Conservation (phyloP, 2,797 vertebrate genomes). For the Intellagama lesueurii region DNA sequence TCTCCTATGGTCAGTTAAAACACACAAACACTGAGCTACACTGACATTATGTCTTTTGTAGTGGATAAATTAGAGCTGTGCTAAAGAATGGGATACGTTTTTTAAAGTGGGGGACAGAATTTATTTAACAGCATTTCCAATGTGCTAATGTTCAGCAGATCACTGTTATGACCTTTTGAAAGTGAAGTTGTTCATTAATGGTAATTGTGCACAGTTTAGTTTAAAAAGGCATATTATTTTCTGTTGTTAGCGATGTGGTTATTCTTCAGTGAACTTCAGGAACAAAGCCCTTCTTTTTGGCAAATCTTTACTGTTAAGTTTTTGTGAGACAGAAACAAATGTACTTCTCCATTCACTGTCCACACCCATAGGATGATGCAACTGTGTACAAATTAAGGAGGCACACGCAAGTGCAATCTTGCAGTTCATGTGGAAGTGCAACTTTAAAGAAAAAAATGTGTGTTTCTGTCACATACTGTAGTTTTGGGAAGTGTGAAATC, state of each 20-base stretch:
- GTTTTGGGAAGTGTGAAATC: neutral
- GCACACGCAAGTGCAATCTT: neutral
- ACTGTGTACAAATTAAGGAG: neutral
- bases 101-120: neutral
- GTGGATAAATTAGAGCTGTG: neutral
- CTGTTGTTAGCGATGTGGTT: too few relatives aligned
- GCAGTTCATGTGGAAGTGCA: neutral
- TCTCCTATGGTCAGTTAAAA: neutral
- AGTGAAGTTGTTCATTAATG: neutral
- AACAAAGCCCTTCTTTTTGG: neutral
- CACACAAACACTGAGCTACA: neutral
- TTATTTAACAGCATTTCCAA: neutral
- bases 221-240: neutral
- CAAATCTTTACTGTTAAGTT: neutral
- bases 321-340: neutral
- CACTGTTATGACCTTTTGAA: neutral
- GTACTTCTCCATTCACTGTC: neutral
- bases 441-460: neutral
- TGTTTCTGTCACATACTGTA: neutral
- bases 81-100: neutral
- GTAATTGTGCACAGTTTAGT: neutral
- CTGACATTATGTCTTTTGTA: neutral
- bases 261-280: neutral
- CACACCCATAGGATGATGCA: neutral
- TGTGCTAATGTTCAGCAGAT: too few relatives aligned